Evolutionary conservation across 2,797 vertebrate genomes (phyloP).

Genomic region (Danio choprae): DNA sequence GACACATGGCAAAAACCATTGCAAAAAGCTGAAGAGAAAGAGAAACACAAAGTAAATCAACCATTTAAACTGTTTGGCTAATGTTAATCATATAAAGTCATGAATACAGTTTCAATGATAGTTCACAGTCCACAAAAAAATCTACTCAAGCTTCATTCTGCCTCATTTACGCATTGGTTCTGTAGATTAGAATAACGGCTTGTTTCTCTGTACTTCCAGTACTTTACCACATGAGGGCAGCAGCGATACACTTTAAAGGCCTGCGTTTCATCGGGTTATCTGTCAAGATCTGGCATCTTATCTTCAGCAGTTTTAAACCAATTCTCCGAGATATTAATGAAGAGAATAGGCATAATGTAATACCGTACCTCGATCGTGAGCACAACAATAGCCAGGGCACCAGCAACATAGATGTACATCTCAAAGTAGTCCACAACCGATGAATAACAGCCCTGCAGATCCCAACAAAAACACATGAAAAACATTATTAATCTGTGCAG

Average conservation of each 20-base stretch:
- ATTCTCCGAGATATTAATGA: not conserved
- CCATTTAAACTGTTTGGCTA: not conserved
- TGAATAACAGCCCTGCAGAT: constrained; percentile 89
- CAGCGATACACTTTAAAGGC: not conserved
- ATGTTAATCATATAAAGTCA: not conserved
- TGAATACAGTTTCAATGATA: not conserved
- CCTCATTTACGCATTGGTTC: no score
- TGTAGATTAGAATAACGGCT: not conserved
- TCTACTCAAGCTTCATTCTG: not conserved
- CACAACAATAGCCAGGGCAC: constrained; percentile 91
- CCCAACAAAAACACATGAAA: constrained; percentile 34
- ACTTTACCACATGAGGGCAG: constrained; percentile 48
- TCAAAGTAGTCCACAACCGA: constrained; percentile 93
- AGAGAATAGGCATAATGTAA: not conserved
- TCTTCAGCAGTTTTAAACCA: not conserved
- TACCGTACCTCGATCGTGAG: constrained; percentile 88
- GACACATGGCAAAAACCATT: constrained; percentile 97
- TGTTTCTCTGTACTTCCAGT: not conserved
- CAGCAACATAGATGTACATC: constrained; percentile 92
- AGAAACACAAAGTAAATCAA: constrained; percentile 1
- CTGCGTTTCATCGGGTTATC: not conserved
- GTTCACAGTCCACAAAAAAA: not conserved
- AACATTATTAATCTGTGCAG: not conserved
- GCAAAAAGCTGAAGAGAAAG: constrained; percentile 85
- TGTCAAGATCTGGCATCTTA: not conserved